Evolutionary conservation across 2,888 invertebrate species (phyloP), one percentile per base, ranked within the genome.

Genomic region (Leptinotarsa juncta): DNA sequence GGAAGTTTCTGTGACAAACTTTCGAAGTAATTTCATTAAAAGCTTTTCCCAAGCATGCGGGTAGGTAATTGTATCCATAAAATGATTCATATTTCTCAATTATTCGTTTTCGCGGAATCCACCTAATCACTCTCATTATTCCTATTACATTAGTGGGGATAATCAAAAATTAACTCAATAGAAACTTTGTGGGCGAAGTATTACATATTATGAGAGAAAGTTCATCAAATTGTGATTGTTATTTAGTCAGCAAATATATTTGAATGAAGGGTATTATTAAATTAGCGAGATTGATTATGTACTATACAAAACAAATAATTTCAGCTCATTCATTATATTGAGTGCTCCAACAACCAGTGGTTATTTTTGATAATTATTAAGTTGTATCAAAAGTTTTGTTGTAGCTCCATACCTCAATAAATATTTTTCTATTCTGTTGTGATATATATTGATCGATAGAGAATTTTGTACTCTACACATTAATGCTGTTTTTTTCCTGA

Each of bases 11-110:
- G 62, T 42, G 62, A 62, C 62, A 62, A 62, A 62, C 62, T 62
- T 62, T 62, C 32, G 10, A 62, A 62, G 62, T 62, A 62, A 62
- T 62, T 62, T 7, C 62, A 62, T 62, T 62, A 32, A 62, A 42
- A 62, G 62, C 62, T 62, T 62, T 62, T 62, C n/a, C n/a, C 62
- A 62, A 62, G 42, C 42, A 62, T 62, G 62, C 62, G 62, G 62
- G 62, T 42, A 32, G 32, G 26, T 62, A 62, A 62, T 62, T 62
- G 62, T 62, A 62, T 62, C 62, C 16, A 18, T 32, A 32, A 18
- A 42, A 62, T n/a, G 42, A 32, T 42, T 62, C 62, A 62, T 42
- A 62, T 62, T 62, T 42, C 62, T 62, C 18, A 62, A 62, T 62
- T 62, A 62, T 42, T 42, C 12, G 62, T 62, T 57, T 42, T 32